Evolutionary conservation across 2,888 invertebrate genomes (phyloP).

Genomic region (Xestia xanthographa): DNA sequence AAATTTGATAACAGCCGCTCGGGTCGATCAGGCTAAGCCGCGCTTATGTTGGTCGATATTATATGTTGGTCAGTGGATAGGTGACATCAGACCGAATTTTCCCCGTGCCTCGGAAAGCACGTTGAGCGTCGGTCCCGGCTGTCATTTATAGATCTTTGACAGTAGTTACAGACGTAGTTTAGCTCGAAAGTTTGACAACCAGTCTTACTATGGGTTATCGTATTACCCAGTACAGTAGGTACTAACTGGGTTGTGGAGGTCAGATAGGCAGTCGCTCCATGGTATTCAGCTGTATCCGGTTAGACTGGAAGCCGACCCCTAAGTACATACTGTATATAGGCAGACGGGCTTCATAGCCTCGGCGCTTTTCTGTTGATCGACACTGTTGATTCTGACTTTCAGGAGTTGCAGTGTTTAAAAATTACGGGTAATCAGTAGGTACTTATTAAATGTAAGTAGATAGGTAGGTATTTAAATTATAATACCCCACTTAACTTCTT

Average conservation of each 20-base stretch:
- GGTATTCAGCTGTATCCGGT: neutral
- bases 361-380: neutral
- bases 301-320: neutral
- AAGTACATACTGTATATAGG: neutral
- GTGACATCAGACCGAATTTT: neutral
- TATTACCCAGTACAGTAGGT: neutral
- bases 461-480: neutral
- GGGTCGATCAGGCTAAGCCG: too few species aligned
- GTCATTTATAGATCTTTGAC: neutral
- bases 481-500: constrained; percentile 18
- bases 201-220: neutral
- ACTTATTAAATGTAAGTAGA: neutral
- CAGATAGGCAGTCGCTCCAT: too few species aligned
- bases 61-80: neutral
- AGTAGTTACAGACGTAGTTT: too few species aligned
- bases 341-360: neutral
- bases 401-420: neutral
- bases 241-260: neutral
- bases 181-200: neutral
- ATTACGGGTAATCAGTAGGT: neutral
- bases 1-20: too few species aligned
- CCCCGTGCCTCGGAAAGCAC: neutral
- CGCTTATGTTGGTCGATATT: too few species aligned
- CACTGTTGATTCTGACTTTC: neutral
- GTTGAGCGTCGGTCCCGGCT: neutral